Evolutionary conservation across 2,113 vertebrate genomes (phyloP), one percentile per base, ranked within the genome.

Genomic region (Aythya baeri): DNA sequence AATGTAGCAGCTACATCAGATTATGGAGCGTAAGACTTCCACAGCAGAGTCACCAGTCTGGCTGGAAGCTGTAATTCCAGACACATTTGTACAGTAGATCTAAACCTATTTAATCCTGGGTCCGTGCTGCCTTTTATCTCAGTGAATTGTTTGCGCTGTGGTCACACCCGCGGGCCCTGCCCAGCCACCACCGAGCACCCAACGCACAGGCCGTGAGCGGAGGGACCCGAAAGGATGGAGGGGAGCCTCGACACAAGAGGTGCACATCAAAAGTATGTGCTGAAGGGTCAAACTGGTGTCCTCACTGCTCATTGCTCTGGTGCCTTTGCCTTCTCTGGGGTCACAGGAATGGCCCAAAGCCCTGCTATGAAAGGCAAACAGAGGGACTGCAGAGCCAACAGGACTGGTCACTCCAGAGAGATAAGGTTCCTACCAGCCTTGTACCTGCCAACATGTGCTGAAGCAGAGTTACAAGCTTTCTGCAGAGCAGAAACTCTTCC

Each of bases 151-250:
- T 61, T 89, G 71, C 27, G 12, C 49, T 79, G 23, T 50, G 27
- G 32, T 52, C 32, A 54, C 67, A 66, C 58, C 86, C 63, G 16
- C 1, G 17, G 29, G 49, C 49, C 79, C 67, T 57, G 57, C 49
- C 31, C 61, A 67, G 71, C 13, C 1, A 15, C 50, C 1, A 3
- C 88, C 4, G 17, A 67, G 46, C 44, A 41, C 61, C 54, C 46
- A 55, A 18, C 17, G 55, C 49, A 57, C 0, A 49, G 46, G 1
- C 46, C 58, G 16, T 12, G 2, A 9, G 12, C 10, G 31, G 6
- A 49, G 43, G 59, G 66, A 58, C 20, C 22, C 26, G 10, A 44
- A 86, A 65, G 41, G n/a, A 59, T 67, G 57, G 36, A 72, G 38
- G 10, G n/a, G 2, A 57, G 22, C 23, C 11, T 43, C 4, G 5